These are phyloP conservation scores for Parambassis ranga DNA, from an alignment of 2,797 vertebrate genomes.

Conservation along the genomic window DNA sequence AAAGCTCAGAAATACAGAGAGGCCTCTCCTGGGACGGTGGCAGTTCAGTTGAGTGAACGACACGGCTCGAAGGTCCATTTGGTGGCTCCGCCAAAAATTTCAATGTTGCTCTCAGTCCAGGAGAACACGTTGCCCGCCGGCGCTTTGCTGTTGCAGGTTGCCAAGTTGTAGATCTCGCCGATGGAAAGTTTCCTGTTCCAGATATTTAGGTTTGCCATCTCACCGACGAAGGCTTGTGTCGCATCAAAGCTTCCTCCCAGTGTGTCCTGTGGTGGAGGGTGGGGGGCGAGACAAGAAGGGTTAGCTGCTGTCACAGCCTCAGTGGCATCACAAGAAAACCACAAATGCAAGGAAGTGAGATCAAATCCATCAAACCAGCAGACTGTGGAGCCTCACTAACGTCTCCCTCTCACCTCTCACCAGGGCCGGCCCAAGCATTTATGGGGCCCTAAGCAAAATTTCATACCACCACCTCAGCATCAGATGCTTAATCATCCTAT, in stretches of 20 bases:
- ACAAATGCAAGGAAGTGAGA: no score
- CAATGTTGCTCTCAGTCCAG: slow-evolving; percentile 92
- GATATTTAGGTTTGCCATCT: slow-evolving; percentile 92
- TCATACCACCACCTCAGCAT: no score
- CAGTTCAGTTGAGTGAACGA: slow-evolving; percentile 89
- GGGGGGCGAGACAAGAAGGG: slow-evolving; percentile 6
- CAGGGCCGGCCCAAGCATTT: no score
- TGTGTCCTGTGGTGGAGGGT: slow-evolving; percentile 91
- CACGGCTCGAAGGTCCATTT: slow-evolving; percentile 97
- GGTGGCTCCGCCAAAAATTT: slow-evolving; percentile 92
- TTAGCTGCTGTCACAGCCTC: no score
- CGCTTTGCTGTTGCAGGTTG: slow-evolving; percentile 91
- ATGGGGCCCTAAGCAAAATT: no score
- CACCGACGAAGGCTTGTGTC: slow-evolving; percentile 92
- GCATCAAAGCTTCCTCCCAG: slow-evolving; percentile 94
- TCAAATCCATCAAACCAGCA: no score
- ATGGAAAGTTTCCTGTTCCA: slow-evolving; percentile 92
- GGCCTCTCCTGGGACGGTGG: slow-evolving; percentile 43
- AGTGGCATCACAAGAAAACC: no score
- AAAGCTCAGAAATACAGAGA: slow-evolving; percentile 75
- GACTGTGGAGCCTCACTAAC: no score
- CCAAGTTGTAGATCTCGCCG: slow-evolving; percentile 90
- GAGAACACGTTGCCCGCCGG: slow-evolving; percentile 89
- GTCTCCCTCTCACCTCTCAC: slow-evolving; percentile 2
- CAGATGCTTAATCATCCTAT: no score